A percentile compares a stretch with the other conserved stretches of the same genome.
Evolutionary conservation across 2,797 vertebrate genomes (phyloP).

Genomic region (Kryptolebias ocellatus): DNA sequence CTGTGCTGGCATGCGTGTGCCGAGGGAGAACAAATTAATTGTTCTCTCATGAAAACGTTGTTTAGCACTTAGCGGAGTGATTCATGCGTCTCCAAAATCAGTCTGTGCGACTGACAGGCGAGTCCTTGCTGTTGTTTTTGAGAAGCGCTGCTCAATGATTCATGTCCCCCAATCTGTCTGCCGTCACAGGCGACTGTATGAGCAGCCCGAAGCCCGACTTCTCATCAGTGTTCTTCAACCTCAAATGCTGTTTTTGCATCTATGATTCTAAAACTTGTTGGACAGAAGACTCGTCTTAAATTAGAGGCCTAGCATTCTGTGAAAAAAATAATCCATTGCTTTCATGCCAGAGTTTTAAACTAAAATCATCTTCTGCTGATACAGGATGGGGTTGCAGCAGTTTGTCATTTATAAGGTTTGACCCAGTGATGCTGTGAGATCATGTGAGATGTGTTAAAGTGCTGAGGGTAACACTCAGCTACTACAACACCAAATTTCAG

Average conservation of each 20-base stretch:
- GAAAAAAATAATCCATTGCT: too few relatives aligned
- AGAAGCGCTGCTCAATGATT: slow-evolving; percentile 64
- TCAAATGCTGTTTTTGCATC: slow-evolving; percentile 5
- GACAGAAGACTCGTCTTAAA: not conserved
- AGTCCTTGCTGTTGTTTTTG: slow-evolving; percentile 60
- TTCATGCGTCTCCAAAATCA: slow-evolving; percentile 61
- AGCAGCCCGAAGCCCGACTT: slow-evolving; percentile 18
- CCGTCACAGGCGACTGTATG: slow-evolving; percentile 12
- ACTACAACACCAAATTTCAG: too few relatives aligned
- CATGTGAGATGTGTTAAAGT: too few relatives aligned
- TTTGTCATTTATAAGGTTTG: too few relatives aligned
- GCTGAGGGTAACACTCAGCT: too few relatives aligned
- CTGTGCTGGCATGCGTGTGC: slow-evolving; percentile 20
- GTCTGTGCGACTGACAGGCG: slow-evolving; percentile 61
- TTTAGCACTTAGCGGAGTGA: slow-evolving; percentile 71
- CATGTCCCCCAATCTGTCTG: slow-evolving; percentile 69
- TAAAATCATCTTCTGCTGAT: too few relatives aligned
- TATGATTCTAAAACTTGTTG: not conserved
- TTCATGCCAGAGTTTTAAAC: too few relatives aligned
- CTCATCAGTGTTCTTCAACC: slow-evolving; percentile 9
- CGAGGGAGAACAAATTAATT: slow-evolving; percentile 66
- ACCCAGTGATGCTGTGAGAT: too few relatives aligned
- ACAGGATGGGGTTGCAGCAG: too few relatives aligned
- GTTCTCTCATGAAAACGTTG: slow-evolving; percentile 69
- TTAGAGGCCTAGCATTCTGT: too few relatives aligned